Evolutionary conservation across 2,797 vertebrate genomes (phyloP).

Genomic region (Triplophysa yarkandensis): DNA sequence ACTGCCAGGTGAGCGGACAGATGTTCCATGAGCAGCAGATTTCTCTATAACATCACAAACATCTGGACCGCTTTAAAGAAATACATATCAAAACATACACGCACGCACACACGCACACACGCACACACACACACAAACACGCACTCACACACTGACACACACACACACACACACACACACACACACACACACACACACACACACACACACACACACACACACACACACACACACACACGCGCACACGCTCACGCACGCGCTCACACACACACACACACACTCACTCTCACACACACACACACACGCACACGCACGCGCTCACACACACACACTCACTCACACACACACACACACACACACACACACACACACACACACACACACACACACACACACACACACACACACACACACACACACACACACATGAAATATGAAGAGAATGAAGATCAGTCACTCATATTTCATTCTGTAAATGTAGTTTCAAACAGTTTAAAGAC

Average conservation of each 20-base stretch:
- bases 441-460: neutral
- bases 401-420: conserved; percentile 20
- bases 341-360: conserved; percentile 14
- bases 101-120: conserved; percentile 19
- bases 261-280: neutral
- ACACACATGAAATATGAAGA: neutral
- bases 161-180: conserved; percentile 14
- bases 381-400: no score
- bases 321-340: no score
- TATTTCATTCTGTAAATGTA: no score
- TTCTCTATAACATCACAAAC: conserved; percentile 67
- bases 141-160: no score
- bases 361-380: no score
- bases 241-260: conserved; percentile 28
- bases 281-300: conserved; percentile 28
- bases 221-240: conserved; percentile 13
- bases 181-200: conserved; percentile 24
- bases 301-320: conserved; percentile 1
- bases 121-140: no score
- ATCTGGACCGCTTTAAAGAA: conserved; percentile 68
- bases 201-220: conserved; percentile 16
- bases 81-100: conserved; percentile 46
- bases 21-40: conserved; percentile 68
- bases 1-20: conserved; percentile 70
- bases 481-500: no score